These are phyloP conservation scores for Neostethus bicornis DNA, from an alignment of 2,797 vertebrate genomes.

Conservation along the genomic window DNA sequence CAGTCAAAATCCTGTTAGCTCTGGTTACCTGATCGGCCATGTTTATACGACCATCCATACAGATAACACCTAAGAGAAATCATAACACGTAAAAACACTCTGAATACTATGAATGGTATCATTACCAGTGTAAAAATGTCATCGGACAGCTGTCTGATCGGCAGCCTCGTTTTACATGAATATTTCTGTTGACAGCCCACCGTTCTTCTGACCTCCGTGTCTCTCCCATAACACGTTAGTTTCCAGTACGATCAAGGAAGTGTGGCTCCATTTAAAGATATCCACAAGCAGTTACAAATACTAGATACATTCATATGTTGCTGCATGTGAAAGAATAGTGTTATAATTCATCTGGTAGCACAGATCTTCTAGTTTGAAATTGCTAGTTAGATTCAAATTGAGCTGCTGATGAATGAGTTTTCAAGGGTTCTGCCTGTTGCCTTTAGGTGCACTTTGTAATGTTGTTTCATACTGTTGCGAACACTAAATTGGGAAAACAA, in stretches of 20 bases:
- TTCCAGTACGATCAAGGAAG: conserved; percentile 7
- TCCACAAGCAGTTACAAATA: background rate
- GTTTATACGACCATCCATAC: conserved; percentile 42
- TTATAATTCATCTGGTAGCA: background rate
- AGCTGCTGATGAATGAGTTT: conserved; percentile 56
- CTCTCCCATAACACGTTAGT: conserved; percentile 68
- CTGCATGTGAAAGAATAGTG: no score
- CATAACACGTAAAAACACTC: background rate
- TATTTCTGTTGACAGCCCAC: conserved; percentile 63
- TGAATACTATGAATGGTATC: background rate
- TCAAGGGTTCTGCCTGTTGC: conserved; percentile 31
- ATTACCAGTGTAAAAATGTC: conserved; percentile 58
- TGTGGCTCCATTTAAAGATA: background rate
- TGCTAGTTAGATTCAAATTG: conserved; percentile 17
- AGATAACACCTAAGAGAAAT: conserved; percentile 12
- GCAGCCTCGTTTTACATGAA: conserved; percentile 45
- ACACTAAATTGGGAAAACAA: background rate
- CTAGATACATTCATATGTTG: background rate
- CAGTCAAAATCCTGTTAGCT: conserved; percentile 48
- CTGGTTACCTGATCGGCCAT: conserved; percentile 64
- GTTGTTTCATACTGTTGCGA: fast-evolving
- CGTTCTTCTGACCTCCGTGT: conserved; percentile 63
- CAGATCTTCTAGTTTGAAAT: conserved; percentile 15
- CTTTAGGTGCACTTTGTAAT: conserved; percentile 26
- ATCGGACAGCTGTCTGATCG: conserved; percentile 39